Conservation (phyloP, 2,797 vertebrate species). For the Gobionotothen gibberifrons region DNA sequence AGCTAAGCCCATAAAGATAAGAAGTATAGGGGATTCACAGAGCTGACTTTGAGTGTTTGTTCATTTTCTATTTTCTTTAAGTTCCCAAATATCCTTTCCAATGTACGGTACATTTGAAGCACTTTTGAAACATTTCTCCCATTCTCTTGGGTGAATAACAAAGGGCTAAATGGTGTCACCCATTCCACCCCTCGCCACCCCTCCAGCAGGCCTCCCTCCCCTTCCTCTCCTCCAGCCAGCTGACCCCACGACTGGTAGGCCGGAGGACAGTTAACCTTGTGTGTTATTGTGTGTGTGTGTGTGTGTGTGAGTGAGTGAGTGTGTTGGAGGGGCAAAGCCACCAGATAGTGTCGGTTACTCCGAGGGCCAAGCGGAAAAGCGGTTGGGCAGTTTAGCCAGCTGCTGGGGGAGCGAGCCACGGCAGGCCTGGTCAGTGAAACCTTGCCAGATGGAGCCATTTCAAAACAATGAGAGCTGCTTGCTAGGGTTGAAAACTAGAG, state of each 20-base stretch:
- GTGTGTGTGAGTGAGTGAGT: conserved; percentile 22
- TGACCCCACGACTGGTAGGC: conserved; percentile 75
- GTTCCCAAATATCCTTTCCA: conserved; percentile 16
- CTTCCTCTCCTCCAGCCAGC: conserved; percentile 60
- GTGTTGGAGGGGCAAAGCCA: conserved; percentile 63
- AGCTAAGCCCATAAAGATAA: conserved; percentile 48
- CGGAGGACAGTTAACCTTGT: conserved; percentile 71
- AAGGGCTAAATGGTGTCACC: conserved; percentile 73
- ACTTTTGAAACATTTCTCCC: conserved; percentile 40
- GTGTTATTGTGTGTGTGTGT: conserved; percentile 21
- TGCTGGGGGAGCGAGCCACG: conserved; percentile 76
- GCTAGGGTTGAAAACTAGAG: conserved; percentile 50
- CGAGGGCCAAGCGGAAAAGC: conserved; percentile 74
- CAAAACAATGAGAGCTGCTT: conserved; percentile 83
- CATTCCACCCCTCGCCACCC: conserved; percentile 43
- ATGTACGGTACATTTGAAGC: conserved; percentile 26
- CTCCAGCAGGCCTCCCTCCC: conserved; percentile 34
- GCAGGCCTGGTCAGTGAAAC: conserved; percentile 80
- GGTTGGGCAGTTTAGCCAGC: conserved; percentile 89
- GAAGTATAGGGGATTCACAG: conserved; percentile 18
- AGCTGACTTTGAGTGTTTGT: background rate
- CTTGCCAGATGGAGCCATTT: conserved; percentile 86
- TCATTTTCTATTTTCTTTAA: background rate
- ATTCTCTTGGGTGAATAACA: conserved; percentile 61
- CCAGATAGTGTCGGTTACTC: conserved; percentile 80